Evolutionary conservation across 1,140 invertebrate species (phyloP), one percentile per base, ranked within the genome.

Genomic region (Drosophila persimilis): DNA sequence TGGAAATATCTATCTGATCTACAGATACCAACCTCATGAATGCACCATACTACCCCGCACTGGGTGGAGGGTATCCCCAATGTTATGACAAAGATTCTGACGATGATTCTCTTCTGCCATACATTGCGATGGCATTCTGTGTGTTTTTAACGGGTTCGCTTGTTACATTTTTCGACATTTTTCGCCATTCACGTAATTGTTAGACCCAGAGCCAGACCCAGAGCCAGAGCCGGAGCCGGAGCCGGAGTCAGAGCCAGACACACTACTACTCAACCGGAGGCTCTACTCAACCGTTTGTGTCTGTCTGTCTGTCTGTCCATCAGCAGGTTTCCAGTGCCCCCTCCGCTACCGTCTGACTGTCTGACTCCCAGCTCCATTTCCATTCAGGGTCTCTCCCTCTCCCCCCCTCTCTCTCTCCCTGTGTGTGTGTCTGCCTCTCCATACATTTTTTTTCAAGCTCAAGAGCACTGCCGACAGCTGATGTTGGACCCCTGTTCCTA

Each of bases 141-240:
- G 50, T 39, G 35, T 13, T 39, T 50, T 75, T 81, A 81, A 85
- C 81, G 73, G 81, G 73, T 85, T 75, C 77, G 72, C 86, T 85
- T 77, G 81, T 75, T 78, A 88, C 78, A 81, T 86, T 86, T 77
- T 60, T 67, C 67, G 73, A 71, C 67, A 62, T 77, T 84, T 13
- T 70, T 43, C 58, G 76, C 69, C 76, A 85, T 85, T 85, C 77
- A 85, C 83, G 83, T 88, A 85, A 85, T 88, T 85, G 81, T 85
- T 55, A 85, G 74, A 73, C 76, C 48, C 74, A 70, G 57, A 11
- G 0, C 1, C 31, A 9, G 8, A 31, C 54, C 62, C 81, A 84
- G 80, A 84, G 6, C 26, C 26, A 85, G 57, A 35, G n/a, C n/a
- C n/a, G n/a, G n/a, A n/a, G 0, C 17, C 17, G 17, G 74, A 73